phyloP scores from a whole-genome alignment of 2,113 vertebrate genomes.

The Clarias gariepinus region DNA sequence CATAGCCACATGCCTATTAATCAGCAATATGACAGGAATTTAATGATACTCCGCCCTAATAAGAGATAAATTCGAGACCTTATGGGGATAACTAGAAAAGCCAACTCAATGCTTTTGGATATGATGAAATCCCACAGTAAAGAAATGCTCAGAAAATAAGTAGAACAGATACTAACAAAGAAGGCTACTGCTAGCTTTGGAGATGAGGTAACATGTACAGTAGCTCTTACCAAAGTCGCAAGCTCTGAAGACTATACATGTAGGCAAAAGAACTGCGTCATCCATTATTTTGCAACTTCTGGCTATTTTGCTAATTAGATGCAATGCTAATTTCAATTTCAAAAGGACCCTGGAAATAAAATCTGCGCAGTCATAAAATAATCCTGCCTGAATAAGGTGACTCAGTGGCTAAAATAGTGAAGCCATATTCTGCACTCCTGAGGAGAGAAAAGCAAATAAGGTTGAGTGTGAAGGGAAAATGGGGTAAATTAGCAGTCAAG shows the following conservation, averaged over 20 bases:
- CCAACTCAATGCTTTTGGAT: neutral
- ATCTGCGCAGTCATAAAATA: neutral
- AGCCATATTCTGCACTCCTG: neutral
- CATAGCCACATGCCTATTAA: neutral
- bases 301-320: neutral
- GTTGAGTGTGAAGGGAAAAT: neutral
- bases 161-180: neutral
- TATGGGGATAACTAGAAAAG: neutral
- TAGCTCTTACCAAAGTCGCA: neutral
- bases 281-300: neutral
- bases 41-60: neutral
- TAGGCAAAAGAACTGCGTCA: neutral
- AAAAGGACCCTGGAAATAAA: neutral
- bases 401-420: neutral
- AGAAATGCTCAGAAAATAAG: neutral
- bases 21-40: neutral
- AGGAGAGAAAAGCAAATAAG: constrained; percentile 1
- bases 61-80: neutral
- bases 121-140: neutral
- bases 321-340: neutral
- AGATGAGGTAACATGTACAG: neutral
- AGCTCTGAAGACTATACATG: neutral
- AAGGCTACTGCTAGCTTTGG: neutral
- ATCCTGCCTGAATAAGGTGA: constrained; percentile 16
- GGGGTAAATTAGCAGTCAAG: constrained; percentile 17